These are phyloP conservation scores for Zeuzera pyrina DNA, from an alignment of 2,888 invertebrate genomes.

Conservation along the genomic window DNA sequence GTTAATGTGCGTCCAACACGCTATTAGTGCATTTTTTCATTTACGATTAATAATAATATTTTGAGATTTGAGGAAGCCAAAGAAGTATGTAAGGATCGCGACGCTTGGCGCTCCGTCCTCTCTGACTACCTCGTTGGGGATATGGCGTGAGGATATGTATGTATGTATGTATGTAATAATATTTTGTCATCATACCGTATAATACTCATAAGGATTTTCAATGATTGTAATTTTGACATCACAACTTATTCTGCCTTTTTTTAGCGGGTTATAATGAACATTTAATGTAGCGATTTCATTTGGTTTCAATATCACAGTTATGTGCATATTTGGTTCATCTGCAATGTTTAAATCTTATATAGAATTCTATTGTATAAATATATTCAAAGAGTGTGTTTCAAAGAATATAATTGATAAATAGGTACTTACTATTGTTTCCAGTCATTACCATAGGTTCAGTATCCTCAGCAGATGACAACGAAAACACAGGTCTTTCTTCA, in stretches of 20 bases:
- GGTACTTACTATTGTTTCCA: slow-evolving; percentile 31
- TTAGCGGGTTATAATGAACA: slow-evolving; percentile 46
- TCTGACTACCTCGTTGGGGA: too few species aligned
- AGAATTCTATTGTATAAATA: neutral
- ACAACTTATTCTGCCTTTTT: slow-evolving; percentile 43
- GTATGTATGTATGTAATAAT: too few species aligned
- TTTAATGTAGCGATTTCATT: slow-evolving; percentile 31
- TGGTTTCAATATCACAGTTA: slow-evolving; percentile 35
- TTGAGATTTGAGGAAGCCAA: too few species aligned
- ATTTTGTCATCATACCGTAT: slow-evolving; percentile 30
- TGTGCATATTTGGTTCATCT: slow-evolving; percentile 30
- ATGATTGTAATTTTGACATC: slow-evolving; percentile 43
- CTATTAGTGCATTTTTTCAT: too few species aligned
- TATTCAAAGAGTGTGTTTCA: neutral
- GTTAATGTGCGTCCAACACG: too few species aligned
- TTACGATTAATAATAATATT: too few species aligned
- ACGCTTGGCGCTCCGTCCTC: too few species aligned
- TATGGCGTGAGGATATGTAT: too few species aligned
- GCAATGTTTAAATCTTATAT: slow-evolving; percentile 13
- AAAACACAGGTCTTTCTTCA: slow-evolving; percentile 46
- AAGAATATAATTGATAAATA: neutral
- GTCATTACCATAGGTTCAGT: slow-evolving; percentile 26
- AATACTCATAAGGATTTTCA: slow-evolving; percentile 58
- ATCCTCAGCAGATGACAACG: slow-evolving; percentile 29
- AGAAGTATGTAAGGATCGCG: too few species aligned